phyloP scores from a whole-genome alignment of 2,113 vertebrate species.

The Corvus hawaiiensis region DNA sequence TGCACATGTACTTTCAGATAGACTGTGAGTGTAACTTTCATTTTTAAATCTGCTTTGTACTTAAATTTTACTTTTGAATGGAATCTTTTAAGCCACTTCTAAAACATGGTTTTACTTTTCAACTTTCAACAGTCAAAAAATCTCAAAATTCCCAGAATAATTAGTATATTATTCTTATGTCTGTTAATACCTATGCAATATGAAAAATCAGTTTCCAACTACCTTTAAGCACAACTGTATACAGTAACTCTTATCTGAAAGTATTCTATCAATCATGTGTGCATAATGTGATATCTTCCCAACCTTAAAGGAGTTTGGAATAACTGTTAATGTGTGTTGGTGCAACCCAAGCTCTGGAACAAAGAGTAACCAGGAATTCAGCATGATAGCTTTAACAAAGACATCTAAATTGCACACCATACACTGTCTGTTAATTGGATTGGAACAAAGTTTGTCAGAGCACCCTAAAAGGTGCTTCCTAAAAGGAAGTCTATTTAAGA shows the following conservation, averaged over 20 bases:
- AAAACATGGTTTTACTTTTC: neutral
- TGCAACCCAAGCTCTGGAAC: neutral
- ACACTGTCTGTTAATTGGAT: neutral
- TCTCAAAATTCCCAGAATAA: neutral
- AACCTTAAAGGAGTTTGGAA: neutral
- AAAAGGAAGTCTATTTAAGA: neutral
- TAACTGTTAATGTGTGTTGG: neutral
- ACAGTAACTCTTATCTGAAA: neutral
- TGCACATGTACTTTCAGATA: neutral
- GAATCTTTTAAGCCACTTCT: neutral
- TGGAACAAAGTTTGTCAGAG: neutral
- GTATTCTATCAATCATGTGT: neutral
- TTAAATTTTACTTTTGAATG: neutral
- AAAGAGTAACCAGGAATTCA: neutral
- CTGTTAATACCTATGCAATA: neutral
- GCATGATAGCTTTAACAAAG: neutral
- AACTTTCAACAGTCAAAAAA: neutral
- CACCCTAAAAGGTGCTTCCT: neutral
- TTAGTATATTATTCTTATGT: neutral
- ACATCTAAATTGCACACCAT: neutral
- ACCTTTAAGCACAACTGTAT: neutral
- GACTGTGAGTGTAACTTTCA: neutral
- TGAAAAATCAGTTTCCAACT: neutral
- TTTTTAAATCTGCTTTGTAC: neutral
- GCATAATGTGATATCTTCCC: neutral